phyloP scores from a whole-genome alignment of 2,113 vertebrate species.

The Chelonoidis abingdonii region DNA sequence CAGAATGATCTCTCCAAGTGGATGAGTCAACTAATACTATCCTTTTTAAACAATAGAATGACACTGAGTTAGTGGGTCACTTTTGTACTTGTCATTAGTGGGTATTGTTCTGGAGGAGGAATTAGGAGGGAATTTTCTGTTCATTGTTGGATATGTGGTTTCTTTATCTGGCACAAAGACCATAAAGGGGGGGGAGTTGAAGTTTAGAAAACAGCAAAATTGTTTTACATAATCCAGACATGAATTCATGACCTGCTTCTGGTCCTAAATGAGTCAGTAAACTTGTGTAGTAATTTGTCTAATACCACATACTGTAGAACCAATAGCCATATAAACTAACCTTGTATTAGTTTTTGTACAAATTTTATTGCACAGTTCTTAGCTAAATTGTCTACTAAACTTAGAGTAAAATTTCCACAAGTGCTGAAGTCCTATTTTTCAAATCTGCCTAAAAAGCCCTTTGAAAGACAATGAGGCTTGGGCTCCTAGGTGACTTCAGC shows the following conservation, averaged over 20 bases:
- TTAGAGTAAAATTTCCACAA: not conserved
- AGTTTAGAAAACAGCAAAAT: not conserved
- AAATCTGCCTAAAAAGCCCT: not conserved
- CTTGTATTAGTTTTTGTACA: not conserved
- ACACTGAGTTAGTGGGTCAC: not conserved
- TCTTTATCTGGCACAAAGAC: not conserved
- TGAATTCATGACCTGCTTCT: not conserved
- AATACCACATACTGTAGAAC: not conserved
- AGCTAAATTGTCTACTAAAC: not conserved
- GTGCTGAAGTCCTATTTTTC: not conserved
- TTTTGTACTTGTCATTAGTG: not conserved
- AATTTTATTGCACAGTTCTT: not conserved
- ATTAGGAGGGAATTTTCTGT: not conserved
- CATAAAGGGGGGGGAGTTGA: not conserved
- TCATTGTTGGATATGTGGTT: not conserved
- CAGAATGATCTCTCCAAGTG: not conserved
- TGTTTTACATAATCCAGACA: not conserved
- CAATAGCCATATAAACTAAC: not conserved
- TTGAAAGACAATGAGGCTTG: not conserved
- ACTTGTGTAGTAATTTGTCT: not conserved
- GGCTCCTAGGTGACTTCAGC: not conserved
- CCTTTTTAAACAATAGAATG: not conserved
- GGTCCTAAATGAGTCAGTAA: not conserved
- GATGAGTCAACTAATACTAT: not conserved
- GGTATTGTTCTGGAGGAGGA: not conserved